Evolutionary conservation across 2,888 invertebrate genomes (phyloP), one percentile per base, ranked within the genome.

Genomic region (Griposia aprilina): DNA sequence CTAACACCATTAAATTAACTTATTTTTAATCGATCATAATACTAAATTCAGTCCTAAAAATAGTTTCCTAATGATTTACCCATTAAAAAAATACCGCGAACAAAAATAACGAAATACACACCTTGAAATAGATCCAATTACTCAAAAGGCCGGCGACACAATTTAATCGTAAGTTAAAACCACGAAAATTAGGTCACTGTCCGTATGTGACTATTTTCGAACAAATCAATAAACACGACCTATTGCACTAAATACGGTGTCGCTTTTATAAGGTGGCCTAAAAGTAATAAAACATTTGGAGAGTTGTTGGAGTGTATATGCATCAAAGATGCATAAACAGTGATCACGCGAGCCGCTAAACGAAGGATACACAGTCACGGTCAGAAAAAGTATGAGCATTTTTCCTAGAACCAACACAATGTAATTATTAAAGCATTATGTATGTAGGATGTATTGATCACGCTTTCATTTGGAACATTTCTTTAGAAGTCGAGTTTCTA

Each of bases 261-360:
- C 84, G 89, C 91, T 92, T 91, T 91, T 92, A 91, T 88, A 91
- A 89, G 90, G 85, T 88, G 90, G 90, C 91, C 94, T 96, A 95
- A 96, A 96, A 96, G 95, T 95, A 96, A 94, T 94, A 95, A 95
- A 95, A 94, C 93, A 92, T 91, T 93, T 86, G 84, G 88, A 84
- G 84, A 83, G 69, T 84, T 86, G 88, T 90, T 90, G 84, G 88
- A 86, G 88, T 78, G 89, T 86, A 67, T 86, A 78, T 90, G 91
- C 92, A 94, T 94, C 91, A 95, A 96, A 94, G 89, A 95, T 95
- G 93, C 93, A 96, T 92, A 88, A 89, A 88, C 66, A 65, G 63
- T 77, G 84, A 90, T 88, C 94, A 95, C 94, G 95, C 94, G 85
- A 94, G 82, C 90, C 52, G 60, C 65, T 88, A 80, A 87, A 75